Evolutionary conservation across 2,113 vertebrate species (phyloP).

Genomic region (Lagopus muta): DNA sequence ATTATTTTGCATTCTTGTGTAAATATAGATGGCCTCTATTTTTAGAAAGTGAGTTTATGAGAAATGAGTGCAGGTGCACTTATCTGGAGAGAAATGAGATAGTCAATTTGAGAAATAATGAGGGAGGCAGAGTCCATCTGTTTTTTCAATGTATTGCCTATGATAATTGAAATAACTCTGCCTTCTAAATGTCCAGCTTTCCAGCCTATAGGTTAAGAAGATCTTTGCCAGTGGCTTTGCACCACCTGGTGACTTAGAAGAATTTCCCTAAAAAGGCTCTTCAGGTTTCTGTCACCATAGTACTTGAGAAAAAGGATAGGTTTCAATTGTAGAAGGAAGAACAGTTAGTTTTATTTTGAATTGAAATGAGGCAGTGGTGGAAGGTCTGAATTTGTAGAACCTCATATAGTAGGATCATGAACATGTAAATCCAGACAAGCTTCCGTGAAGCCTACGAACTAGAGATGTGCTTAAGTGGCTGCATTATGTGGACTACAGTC

Average conservation of each 20-base stretch:
- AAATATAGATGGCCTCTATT: neutral
- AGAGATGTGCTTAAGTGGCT: neutral
- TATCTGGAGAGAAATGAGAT: slow-evolving; percentile 12
- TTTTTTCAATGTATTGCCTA: neutral
- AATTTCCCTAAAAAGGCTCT: neutral
- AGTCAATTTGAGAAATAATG: slow-evolving; percentile 26
- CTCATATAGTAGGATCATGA: neutral
- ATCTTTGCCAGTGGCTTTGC: neutral
- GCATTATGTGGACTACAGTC: neutral
- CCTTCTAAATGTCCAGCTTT: neutral
- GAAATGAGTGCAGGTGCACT: neutral
- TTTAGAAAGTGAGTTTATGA: neutral
- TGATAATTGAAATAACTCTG: neutral
- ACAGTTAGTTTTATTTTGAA: neutral
- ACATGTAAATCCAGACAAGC: neutral
- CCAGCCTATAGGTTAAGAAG: neutral
- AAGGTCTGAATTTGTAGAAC: neutral
- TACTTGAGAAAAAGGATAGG: neutral
- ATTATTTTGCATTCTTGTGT: neutral
- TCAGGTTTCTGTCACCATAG: neutral
- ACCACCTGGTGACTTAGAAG: neutral
- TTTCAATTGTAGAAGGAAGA: neutral
- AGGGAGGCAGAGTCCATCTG: neutral
- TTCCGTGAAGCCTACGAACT: neutral
- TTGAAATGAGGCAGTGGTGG: neutral